Percentiles rank a stretch among this genome's conserved stretches.
Conservation (phyloP, 92 coral and sea anemone species). For the Isaurus tuberculatus region DNA sequence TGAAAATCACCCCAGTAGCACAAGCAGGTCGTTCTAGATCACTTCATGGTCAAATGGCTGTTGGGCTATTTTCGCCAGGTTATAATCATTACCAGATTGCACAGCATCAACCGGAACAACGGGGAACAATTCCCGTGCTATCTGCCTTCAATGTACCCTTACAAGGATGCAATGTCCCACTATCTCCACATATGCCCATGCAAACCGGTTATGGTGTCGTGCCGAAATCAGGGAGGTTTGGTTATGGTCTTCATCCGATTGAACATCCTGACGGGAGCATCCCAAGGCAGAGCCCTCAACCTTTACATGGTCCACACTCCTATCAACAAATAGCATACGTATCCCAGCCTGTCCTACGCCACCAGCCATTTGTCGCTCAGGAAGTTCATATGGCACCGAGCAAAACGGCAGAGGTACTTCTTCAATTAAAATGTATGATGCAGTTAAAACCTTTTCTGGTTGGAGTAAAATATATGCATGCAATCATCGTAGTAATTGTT, state of each 20-base stretch:
- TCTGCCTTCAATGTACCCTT: constrained; percentile 2
- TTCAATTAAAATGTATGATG: too few relatives aligned
- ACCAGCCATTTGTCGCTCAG: constrained; percentile 17
- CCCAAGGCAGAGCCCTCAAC: background rate
- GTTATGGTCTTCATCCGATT: background rate
- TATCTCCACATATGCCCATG: constrained; percentile 15
- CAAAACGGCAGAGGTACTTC: constrained; percentile 12
- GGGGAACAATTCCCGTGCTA: background rate
- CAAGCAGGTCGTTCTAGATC: background rate
- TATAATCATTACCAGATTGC: constrained; percentile 3
- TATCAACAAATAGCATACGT: constrained; percentile 21
- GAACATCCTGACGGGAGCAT: background rate
- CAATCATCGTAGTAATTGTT: too few relatives aligned
- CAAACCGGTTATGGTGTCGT: background rate
- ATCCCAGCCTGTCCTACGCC: constrained; percentile 16
- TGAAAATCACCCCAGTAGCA: background rate
- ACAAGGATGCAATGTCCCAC: constrained; percentile 8
- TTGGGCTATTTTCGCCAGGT: background rate
- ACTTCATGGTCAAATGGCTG: background rate
- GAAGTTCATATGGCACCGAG: background rate
- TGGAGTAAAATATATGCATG: too few relatives aligned
- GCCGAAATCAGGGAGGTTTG: background rate
- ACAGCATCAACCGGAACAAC: background rate
- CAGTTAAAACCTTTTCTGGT: too few relatives aligned
- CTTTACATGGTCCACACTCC: background rate